Base-by-base conservation (phyloP, 2,888 invertebrate genomes). In the Ommatoiulus sabulosus region DNA sequence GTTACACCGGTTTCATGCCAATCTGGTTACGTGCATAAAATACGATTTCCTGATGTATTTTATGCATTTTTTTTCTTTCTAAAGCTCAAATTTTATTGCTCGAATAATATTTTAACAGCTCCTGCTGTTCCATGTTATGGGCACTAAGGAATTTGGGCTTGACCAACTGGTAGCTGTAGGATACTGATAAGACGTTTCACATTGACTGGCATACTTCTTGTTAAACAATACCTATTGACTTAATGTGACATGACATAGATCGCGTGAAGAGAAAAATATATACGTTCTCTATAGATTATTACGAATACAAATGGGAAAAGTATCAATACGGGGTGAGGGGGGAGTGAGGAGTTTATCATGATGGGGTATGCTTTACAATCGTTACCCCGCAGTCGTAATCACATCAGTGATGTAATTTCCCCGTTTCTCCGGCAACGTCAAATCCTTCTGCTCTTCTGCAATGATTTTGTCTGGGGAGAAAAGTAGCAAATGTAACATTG, bases 51-150 rank as follows among this genome's bases (percentile, higher is more conserved):
- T 6, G 63, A 6, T 7, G 63, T 63, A n/a, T n/a, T 46, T 7
- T 57, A 12, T 20, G 63, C 63, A 63, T n/a, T 17, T 63, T 20
- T 52, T 52, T 15, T n/a, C n/a, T n/a, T 63, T n/a, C 20, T 20
- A 63, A 63, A n/a, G n/a, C 63, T 63, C 63, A 63, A n/a, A n/a
- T 63, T 63, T 63, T 20, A 52, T 20, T 20, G n/a, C 63, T 63
- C n/a, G 63, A 63, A 63, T 63, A n/a, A 20, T 12, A 1, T 52
- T 48, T 48, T 57, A 57, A 57, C 57, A 17, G 4, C 57, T 57
- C 57, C n/a, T 63, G 63, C 20, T 63, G 63, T n/a, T 63, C 20
- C n/a, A 63, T 7, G 20, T 63, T 63, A 63, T 20, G n/a, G 6
- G 17, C 57, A 57, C 10, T n/a, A 63, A 63, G 63, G 63, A 63